Evolutionary conservation across 2,888 invertebrate genomes (phyloP), one percentile per base, ranked within the genome.

Genomic region (Dexiosoma caninum): DNA sequence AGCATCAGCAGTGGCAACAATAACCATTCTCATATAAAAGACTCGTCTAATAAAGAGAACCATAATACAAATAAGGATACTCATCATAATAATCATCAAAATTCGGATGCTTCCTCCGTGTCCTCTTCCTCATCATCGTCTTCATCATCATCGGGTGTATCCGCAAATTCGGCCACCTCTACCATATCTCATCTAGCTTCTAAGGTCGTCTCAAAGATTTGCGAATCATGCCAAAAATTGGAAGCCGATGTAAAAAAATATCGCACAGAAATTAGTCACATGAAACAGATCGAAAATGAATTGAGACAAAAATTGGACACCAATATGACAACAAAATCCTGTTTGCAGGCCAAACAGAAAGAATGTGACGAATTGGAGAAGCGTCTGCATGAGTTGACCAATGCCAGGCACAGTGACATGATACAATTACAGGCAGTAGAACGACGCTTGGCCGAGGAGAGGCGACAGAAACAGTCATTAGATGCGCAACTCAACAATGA

Each of bases 321-420:
- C 32, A 91, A 94, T 85, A 91, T 94, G 59, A 92, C 92, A 71
- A 92, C 92, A 80, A 96, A 96, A 86, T 92, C 94, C 84, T 96
- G 97, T 90, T 93, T 97, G 88, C 95, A 95, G 91, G 94, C 95
- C 86, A 90, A 90, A 86, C 90, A 90, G 85, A 89, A 89, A 87
- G 96, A 96, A 87, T 95, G 97, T 89, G 97, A 97, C 86, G 95
- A 95, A 88, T 91, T 97, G 85, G 97, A 97, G 88, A 94, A 94
- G 88, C 95, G 95, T 55, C 83, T 97, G 87, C 95, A 96, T 88
- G 94, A 94, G 87, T 90, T 95, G 83, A 92, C 93, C 75, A 93
- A 93, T 82, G 93, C 93, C 83, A 93, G 95, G 64, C 94, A 95
- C 87, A 91, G 94, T 84, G 98, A 96, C 62, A 94, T 95, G 90